These are phyloP conservation scores for Torymus auratus DNA, from an alignment of 2,888 invertebrate genomes.

Conservation along the genomic window DNA sequence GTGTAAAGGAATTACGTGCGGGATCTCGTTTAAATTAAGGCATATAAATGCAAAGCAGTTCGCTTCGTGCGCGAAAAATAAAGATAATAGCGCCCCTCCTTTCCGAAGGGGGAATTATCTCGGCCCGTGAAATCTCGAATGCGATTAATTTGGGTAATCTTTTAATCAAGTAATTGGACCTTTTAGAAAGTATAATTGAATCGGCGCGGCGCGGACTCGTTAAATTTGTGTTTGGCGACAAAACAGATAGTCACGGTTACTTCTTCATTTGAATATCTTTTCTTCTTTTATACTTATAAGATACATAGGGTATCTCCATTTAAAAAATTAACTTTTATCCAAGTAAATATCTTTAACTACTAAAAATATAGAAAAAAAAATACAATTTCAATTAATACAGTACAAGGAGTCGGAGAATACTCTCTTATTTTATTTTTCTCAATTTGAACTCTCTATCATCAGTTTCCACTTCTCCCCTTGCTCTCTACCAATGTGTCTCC, in stretches of 20 bases:
- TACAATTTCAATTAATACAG: no score
- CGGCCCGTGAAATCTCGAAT: conserved; percentile 3
- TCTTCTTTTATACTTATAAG: no score
- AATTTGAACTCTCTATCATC: no score
- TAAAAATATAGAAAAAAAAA: no score
- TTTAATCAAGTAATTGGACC: neutral
- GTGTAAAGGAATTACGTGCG: conserved; percentile 13
- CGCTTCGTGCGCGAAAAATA: neutral
- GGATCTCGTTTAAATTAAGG: conserved; percentile 35
- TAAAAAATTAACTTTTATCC: no score
- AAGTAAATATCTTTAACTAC: no score
- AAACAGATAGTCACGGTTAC: neutral
- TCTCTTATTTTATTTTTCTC: no score
- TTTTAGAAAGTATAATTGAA: conserved; percentile 14
- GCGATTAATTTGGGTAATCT: neutral
- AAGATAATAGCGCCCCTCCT: neutral
- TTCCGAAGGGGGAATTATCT: conserved; percentile 5
- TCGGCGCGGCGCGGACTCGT: neutral
- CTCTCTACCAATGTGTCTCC: no score
- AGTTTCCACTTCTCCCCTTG: no score
- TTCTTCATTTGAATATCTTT: no score
- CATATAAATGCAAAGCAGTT: conserved; percentile 16
- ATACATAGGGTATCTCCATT: no score
- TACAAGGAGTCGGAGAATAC: no score
- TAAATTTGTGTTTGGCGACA: neutral